Base-by-base conservation (phyloP, 2,888 invertebrate genomes). In the Netelia virgata region DNA sequence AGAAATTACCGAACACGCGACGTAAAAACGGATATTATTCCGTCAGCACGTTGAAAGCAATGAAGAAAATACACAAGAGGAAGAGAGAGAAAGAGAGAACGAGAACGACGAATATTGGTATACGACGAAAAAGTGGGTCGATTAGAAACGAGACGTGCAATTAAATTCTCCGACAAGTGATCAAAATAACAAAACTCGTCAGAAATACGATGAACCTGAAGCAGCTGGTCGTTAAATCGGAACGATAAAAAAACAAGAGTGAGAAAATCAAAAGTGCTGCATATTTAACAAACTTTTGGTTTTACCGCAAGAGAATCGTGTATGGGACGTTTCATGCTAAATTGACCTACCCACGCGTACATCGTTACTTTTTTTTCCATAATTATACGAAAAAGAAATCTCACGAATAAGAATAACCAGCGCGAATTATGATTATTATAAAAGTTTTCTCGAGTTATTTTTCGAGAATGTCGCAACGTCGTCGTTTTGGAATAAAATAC, bases 1-100 rank as follows among this genome's bases (percentile, higher is more conserved):
- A 80, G 75, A 72, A 80, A 83, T 80, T 83, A 72, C 20, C 79
- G 50, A 53, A 72, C 83, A 80, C 83, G 83, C 83, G 75, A 79
- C 74, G 74, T 64, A 63, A 61, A 70, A 83, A 80, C 75, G 75
- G 79, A 80, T 80, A 80, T 83, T 76, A 76, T 83, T 43, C 73
- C 57, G 78, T 83, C 75, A 59, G 83, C 79, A 43, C 75, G 47
- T 63, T 61, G 50, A n/a, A 18, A 53, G 43, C 43, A 66, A 20
- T 61, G 59, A 61, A 64, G 47, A 63, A 69, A 41, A 47, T 41
- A 63, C 47, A 43, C 18, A 20, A 61, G 18, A 61, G 18, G 1
- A n/a, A 55, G 11, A 18, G 18, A 18, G 55, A n/a, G 55, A 14
- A 57, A 68, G n/a, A 47, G 50, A 18, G 53, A 20, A 50, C 53